Evolutionary conservation across 1,140 invertebrate genomes (phyloP), one percentile per base, ranked within the genome.

Genomic region (Drosophila repleta): DNA sequence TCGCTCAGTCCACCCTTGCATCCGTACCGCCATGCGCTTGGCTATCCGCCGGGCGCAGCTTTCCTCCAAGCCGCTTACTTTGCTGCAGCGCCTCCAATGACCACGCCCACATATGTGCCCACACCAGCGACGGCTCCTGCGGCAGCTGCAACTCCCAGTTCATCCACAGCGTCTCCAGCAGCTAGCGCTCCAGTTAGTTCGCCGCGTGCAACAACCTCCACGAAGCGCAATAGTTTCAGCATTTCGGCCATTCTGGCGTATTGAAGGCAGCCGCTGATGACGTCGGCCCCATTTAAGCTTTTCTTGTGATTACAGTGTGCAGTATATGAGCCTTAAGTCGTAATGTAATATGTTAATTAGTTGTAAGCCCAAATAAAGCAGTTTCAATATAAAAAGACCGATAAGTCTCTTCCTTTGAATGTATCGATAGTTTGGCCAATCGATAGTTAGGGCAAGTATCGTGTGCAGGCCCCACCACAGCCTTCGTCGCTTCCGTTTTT

Each of bases 211-310:
- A 65, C 76, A 3, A 76, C 85, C 10, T 77, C 73, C 10, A 73
- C 68, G 15, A 91, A 91, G 35, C 66, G 90, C 20, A 91, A 87
- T 24, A 91, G 83, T 57, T 91, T 91, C 51, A 91, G 90, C 55
- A 91, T 91, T 56, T 91, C 90, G 0, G 90, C 90, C n/a, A 91
- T 91, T 64, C 73, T 91, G 63, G 90, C 90, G 10, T 91, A 90
- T 52, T 91, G 26, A 76, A 51, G 1, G 2, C 7, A 4, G 15
- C 29, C 1, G 7, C 20, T n/a, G 35, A 18, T 8, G 7, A 8
- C 20, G 15, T 45, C 49, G 73, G 35, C 53, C 21, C 18, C 52
- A 32, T 65, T 45, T 60, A 51, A 75, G 63, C 70, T 79, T 65
- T 66, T 63, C 74, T 76, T 76, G 83, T 88, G 83, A 88, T 85